A percentile compares a stretch with the other conserved stretches of the same genome.
These are phyloP conservation scores for Drosophila formosana DNA, from an alignment of 2,888 invertebrate species.

Conservation along the genomic window DNA sequence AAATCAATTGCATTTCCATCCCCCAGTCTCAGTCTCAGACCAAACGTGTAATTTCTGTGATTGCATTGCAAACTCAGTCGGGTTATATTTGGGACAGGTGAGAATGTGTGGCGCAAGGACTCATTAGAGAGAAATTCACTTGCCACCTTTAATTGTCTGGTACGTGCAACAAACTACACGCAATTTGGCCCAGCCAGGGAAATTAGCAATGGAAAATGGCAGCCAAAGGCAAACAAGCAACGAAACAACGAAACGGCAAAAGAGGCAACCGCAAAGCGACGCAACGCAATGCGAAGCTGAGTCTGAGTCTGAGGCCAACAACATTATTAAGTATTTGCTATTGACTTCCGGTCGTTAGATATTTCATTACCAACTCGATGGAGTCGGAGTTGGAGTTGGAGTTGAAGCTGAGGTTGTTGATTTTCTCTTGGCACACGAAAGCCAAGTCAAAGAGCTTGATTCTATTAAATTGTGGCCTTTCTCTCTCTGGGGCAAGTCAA, in stretches of 20 bases:
- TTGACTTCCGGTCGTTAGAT: constrained; percentile 83
- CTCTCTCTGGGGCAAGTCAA: background rate
- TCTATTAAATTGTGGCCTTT: constrained; percentile 56
- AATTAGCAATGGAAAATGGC: constrained; percentile 64
- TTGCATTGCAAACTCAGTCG: background rate
- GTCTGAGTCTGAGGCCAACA: constrained; percentile 52
- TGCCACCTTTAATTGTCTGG: constrained; percentile 47
- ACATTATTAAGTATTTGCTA: constrained; percentile 82
- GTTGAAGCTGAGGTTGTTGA: constrained; percentile 22
- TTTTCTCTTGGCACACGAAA: constrained; percentile 26
- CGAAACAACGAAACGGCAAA: constrained; percentile 10
- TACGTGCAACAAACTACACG: constrained; percentile 49
- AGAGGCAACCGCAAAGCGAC: constrained; percentile 62
- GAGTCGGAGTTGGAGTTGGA: constrained; percentile 26
- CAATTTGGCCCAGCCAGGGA: constrained; percentile 39
- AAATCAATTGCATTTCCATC: background rate
- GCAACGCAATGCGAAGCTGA: constrained; percentile 31
- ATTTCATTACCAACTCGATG: constrained; percentile 77
- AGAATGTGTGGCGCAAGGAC: background rate
- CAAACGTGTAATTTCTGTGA: background rate
- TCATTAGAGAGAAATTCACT: background rate
- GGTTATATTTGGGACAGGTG: background rate
- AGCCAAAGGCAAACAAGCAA: constrained; percentile 56
- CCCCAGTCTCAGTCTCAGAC: background rate
- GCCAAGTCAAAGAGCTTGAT: constrained; percentile 49